Base-by-base conservation (phyloP, 2,888 invertebrate species). In the Volucella zonaria region DNA sequence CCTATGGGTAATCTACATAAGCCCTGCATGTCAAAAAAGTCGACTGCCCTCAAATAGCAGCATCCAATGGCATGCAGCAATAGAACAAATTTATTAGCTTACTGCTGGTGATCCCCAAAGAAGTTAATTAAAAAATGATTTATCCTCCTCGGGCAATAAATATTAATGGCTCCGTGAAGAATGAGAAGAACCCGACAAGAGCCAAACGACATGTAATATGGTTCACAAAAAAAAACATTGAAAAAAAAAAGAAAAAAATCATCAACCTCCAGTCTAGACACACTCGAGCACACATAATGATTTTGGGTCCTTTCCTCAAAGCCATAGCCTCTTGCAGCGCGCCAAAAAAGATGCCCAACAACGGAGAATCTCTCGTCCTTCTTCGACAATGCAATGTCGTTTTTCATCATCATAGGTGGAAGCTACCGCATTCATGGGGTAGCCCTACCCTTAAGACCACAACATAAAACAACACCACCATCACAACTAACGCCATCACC, bases 381-480 rank as follows among this genome's bases (percentile, higher is more conserved):
- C 31, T 31, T 58, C 68, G 70, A 85, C 73, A 78, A 82, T 85
- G 76, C 76, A 81, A 81, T 81, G 81, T 81, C 81, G 80, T 85
- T 80, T 76, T 85, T 85, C 85, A 81, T 85, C 85, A 85, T 85
- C 76, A 85, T 76, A 81, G 80, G 80, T 85, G 80, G 59, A 79
- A 75, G 70, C 71, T 47, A 81, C 75, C 80, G 51, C 61, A 67
- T 18, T 54, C 10, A 38, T 42, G 42, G 52, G 43, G 15, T 59
- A 45, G 51, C 38, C 31, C 49, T 61, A 66, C 47, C 56, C 56
- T 52, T 23, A 45, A 14, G 49, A 42, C 71, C 31, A 31, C 31
- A 31, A 31, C 31, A 31, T 31, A 31, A 31, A 31, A 31, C 31
- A 31, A 31, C 31, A 31, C 31, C 31, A 31, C 31, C 31, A 31